These are phyloP conservation scores for Rallus limicola DNA, from an alignment of 2,113 vertebrate species.

Conservation along the genomic window DNA sequence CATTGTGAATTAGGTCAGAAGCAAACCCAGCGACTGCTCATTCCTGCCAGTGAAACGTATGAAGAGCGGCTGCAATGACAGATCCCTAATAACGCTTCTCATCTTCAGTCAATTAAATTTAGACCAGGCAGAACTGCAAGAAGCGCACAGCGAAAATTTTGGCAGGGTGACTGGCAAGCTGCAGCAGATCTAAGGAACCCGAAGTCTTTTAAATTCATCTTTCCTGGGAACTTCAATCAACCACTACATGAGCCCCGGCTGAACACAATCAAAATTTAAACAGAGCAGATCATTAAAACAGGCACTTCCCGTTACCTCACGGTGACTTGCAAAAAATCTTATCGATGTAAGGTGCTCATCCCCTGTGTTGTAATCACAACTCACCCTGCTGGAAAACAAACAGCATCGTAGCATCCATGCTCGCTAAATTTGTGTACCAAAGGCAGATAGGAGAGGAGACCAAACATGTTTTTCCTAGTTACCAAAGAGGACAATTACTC, in stretches of 20 bases:
- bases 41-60: background rate
- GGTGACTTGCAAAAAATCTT: slow-evolving; percentile 43
- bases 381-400: background rate
- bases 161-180: slow-evolving; percentile 34
- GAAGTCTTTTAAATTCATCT: slow-evolving; percentile 23
- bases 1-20: slow-evolving; percentile 30
- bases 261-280: slow-evolving; percentile 19
- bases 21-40: background rate
- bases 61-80: slow-evolving; percentile 24
- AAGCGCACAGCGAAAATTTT: background rate
- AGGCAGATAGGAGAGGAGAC: background rate
- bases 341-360: background rate
- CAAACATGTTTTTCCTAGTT: slow-evolving; percentile 6
- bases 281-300: background rate
- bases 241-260: background rate
- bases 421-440: background rate
- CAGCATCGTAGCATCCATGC: background rate
- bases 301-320: background rate
- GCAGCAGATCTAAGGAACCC: slow-evolving; percentile 19
- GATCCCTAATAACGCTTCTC: background rate
- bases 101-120: slow-evolving; percentile 44
- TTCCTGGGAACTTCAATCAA: slow-evolving; percentile 39
- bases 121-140: background rate
- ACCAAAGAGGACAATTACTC: slow-evolving; percentile 19
- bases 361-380: background rate